Evolutionary conservation across 2,888 invertebrate species (phyloP).

Genomic region (Orthosia incerta): DNA sequence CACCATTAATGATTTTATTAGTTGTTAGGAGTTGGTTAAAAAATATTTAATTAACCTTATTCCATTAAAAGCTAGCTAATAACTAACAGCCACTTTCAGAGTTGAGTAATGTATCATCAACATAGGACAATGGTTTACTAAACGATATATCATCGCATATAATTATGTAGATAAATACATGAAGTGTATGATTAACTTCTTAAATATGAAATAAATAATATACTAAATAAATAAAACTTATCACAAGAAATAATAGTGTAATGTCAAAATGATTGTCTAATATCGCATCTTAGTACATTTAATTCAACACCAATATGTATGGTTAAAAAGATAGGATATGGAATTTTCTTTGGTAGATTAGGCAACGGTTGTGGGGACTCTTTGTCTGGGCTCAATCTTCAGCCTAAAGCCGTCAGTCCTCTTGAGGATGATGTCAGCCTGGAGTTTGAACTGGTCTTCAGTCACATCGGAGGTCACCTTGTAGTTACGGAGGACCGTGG

Average conservation of each 20-base stretch:
- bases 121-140: not conserved
- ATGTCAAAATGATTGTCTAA: conserved; percentile 37
- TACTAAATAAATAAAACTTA: conserved; percentile 40
- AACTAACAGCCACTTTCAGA: not conserved
- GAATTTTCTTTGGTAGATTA: conserved; percentile 39
- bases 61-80: not conserved
- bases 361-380: conserved; percentile 67
- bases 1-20: conserved; percentile 13
- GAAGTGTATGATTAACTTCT: conserved; percentile 11
- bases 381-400: conserved; percentile 92
- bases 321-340: conserved; percentile 10
- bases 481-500: conserved; percentile 94
- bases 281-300: conserved; percentile 21
- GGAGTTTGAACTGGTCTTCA: conserved; percentile 93
- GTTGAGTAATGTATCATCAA: not conserved
- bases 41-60: conserved; percentile 16
- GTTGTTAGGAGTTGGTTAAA: not conserved
- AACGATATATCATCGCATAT: not conserved
- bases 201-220: conserved; percentile 10
- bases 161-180: conserved; percentile 8
- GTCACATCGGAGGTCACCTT: conserved; percentile 92
- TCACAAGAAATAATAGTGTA: conserved; percentile 32
- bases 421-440: conserved; percentile 94
- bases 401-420: conserved; percentile 94
- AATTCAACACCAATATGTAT: conserved; percentile 24